Conservation (phyloP, 2,888 invertebrate genomes). For the Dinocampus coccinellae region DNA sequence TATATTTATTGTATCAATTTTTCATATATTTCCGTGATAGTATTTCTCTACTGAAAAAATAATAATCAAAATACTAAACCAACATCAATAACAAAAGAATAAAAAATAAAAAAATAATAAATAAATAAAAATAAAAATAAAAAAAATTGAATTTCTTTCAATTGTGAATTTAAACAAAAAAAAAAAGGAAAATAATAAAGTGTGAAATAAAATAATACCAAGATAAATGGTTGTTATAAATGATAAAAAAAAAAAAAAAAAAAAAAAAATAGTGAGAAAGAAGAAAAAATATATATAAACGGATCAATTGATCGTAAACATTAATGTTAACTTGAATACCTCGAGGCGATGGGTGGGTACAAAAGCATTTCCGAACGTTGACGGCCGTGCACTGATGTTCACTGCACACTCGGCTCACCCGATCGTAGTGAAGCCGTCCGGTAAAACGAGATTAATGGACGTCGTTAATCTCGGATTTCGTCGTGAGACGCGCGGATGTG, state of each 20-base stretch:
- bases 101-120: background rate
- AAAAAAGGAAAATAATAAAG: background rate
- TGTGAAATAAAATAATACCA: background rate
- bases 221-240: background rate
- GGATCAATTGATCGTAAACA: background rate
- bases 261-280: too few species aligned
- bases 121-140: too few species aligned
- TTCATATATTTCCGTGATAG: background rate
- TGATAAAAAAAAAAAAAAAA: too few species aligned
- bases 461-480: conserved; percentile 35
- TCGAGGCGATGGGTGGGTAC: background rate
- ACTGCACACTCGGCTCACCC: background rate
- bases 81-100: background rate
- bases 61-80: background rate
- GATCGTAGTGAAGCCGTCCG: conserved; percentile 22
- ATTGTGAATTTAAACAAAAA: too few species aligned
- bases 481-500: conserved; percentile 21
- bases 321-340: conserved; percentile 9
- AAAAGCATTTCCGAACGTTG: background rate
- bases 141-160: too few species aligned
- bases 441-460: conserved; percentile 36
- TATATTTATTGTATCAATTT: conserved; percentile 1
- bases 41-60: background rate
- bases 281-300: background rate
- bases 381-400: background rate